Percentiles rank a stretch among this genome's conserved stretches.
Evolutionary conservation across 2,888 invertebrate genomes (phyloP).

Genomic region (Eumacrocentrus americanus): DNA sequence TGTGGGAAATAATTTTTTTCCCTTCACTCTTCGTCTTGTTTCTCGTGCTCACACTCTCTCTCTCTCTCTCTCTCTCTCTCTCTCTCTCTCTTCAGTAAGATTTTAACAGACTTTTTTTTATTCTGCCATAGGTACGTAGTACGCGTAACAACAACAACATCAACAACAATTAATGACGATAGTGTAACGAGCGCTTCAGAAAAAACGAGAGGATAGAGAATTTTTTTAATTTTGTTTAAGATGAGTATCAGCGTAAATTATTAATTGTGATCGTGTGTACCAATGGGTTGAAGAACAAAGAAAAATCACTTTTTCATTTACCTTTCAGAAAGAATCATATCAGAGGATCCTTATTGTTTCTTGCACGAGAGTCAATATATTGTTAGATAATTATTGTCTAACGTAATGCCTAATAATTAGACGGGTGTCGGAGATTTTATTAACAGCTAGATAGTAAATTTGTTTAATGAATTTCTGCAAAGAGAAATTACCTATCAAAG

Average conservation of each 20-base stretch:
- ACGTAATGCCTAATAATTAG: slow-evolving; percentile 33
- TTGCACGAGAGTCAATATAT: slow-evolving; percentile 33
- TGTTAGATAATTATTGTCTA: slow-evolving; percentile 39
- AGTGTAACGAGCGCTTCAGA: slow-evolving; percentile 27
- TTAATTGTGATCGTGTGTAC: not conserved
- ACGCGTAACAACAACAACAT: slow-evolving; percentile 39
- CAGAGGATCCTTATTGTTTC: slow-evolving; percentile 24
- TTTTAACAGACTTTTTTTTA: slow-evolving; percentile 10
- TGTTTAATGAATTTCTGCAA: slow-evolving; percentile 6
- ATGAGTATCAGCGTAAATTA: not conserved
- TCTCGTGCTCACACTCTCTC: slow-evolving; percentile 27
- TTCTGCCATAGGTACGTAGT: slow-evolving; percentile 34
- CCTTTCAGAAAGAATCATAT: slow-evolving; percentile 15
- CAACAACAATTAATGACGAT: slow-evolving; percentile 36
- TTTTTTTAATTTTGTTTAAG: slow-evolving; percentile 15
- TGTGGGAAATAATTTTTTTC: slow-evolving; percentile 27
- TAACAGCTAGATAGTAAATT: slow-evolving; percentile 23
- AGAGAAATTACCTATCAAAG: slow-evolving; percentile 5
- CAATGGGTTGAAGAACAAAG: slow-evolving; percentile 10
- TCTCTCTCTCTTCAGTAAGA: not conserved
- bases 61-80: not conserved
- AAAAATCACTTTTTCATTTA: slow-evolving; percentile 1
- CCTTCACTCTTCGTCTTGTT: slow-evolving; percentile 27
- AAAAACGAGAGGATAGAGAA: slow-evolving; percentile 22
- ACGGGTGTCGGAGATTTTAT: slow-evolving; percentile 28